Base-by-base conservation (phyloP, 2,888 invertebrate genomes). In the Siphonodentalium dalli region DNA sequence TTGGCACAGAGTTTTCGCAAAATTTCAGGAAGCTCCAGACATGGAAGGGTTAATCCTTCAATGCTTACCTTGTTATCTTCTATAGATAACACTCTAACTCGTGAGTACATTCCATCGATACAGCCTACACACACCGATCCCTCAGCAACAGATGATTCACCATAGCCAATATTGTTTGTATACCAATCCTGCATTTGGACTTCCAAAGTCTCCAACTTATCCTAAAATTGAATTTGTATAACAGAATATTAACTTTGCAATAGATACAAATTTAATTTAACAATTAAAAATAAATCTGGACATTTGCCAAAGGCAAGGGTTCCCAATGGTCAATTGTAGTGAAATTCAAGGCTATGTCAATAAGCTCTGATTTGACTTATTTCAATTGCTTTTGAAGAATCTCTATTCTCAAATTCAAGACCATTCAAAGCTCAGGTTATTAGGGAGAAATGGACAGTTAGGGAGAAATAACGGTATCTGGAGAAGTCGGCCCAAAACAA, bases 201-300 rank as follows among this genome's bases (percentile, higher is more conserved):
- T 35, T 70, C 69, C 26, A 63, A 57, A 7, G 55, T 58, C 15
- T 68, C 72, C 18, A 72, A 61, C 51, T 61, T 61, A 23, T 70
- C 65, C 68, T 65, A 49, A 21, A 48, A 42, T 23, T 11, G 0
- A 2, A 18, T 33, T 33, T 8, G n/a, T n/a, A 33, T 18, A 33
- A 33, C 9, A 33, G 33, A 33, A 33, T 6, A 15, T 15, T 33
- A 18, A 15, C 33, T 9, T 33, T 33, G 20, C 24, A 31, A 33
- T n/a, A 27, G 34, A 21, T 24, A 33, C 3, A 33, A 20, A 31
- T 33, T 15, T 21, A 18, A 15, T 13, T 8, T 26, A 9, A 13
- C 8, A 21, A 13, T 9, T 7, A 27, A 41, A 41, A 27, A 26
- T 41, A 13, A 13, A 26, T 28, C 29, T 42, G 27, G n/a, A 6